Base-by-base conservation (phyloP, 2,888 invertebrate genomes). In the Deladenus siricidicola region DNA sequence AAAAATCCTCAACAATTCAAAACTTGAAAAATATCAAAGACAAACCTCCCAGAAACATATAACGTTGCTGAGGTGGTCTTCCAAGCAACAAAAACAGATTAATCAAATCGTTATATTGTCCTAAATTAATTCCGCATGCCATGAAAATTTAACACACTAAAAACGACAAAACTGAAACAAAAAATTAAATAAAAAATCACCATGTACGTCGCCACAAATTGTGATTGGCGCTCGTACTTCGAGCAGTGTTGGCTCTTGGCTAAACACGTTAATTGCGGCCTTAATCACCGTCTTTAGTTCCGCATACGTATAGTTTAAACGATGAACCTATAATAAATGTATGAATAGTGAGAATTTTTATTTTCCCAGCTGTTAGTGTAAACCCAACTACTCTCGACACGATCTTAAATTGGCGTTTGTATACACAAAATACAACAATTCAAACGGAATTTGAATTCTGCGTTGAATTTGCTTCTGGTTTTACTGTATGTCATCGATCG, bases 71-170 rank as follows among this genome's bases (percentile, higher is more conserved):
- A 1, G 72, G 72, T 8, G 72, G 72, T 3, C 62, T 23, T 6
- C 72, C 72, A 10, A 69, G 29, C 29, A 71, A 52, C 19, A 69
- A 44, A 60, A 72, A 71, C 64, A 71, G 70, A 62, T 68, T 69
- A 58, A 70, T 58, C 26, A 72, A 64, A 30, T 50, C 50, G 10
- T 58, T 58, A 23, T 56, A 58, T 29, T 58, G 48, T 1, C 42
- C 23, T 17, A n/a, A 24, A 17, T 21, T 17, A 47, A 23, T 24
- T 1, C 30, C 30, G n/a, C 24, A 39, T 14, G 39, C 1, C 21
- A 17, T 43, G 10, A 34, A 14, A 34, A 24, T 24, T n/a, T 10
- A 30, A 17, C 1, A 54, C 30, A n/a, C 45, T 29, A 19, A 6
- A 19, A 26, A 21, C 1, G 50, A 26, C 23, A 4, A 23, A 19